A percentile compares a stretch with the other conserved stretches of the same genome.
Conservation (phyloP, 2,113 vertebrate species). For the Lathamus discolor region DNA sequence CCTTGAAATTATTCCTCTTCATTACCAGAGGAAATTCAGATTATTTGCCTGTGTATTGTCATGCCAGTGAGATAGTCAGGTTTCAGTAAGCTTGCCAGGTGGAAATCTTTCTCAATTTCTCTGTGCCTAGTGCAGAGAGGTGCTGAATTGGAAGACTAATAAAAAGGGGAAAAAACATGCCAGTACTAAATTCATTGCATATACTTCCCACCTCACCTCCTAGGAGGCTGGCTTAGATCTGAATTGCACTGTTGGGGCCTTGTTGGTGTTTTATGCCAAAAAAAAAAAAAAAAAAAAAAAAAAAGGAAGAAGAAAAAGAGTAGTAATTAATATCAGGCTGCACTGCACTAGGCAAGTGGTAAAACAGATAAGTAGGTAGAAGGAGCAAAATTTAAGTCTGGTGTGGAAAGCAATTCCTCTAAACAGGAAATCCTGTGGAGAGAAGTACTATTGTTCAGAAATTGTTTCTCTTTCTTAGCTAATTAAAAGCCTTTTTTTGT, state of each 20-base stretch:
- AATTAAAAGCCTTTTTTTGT: constrained; percentile 12
- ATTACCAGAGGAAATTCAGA: background rate
- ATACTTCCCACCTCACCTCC: background rate
- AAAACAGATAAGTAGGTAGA: background rate
- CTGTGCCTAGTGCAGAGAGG: background rate
- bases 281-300: background rate
- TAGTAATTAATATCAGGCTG: constrained; percentile 1
- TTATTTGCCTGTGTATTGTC: background rate
- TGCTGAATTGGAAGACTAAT: background rate
- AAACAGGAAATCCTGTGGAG: constrained; percentile 43
- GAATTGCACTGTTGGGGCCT: background rate
- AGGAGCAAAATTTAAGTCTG: background rate
- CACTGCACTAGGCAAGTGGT: background rate
- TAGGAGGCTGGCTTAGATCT: background rate
- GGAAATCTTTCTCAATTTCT: background rate
- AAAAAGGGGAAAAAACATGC: background rate
- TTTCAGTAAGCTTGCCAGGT: background rate
- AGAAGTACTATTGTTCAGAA: constrained; percentile 12
- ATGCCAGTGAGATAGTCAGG: background rate
- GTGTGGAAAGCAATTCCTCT: constrained; percentile 14
- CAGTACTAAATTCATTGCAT: background rate
- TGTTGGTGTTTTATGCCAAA: background rate
- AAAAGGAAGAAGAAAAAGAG: too few relatives aligned
- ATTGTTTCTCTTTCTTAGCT: constrained; percentile 12
- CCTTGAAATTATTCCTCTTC: background rate